Base-by-base conservation (phyloP, 2,888 invertebrate species). In the Pilophorus perplexus region DNA sequence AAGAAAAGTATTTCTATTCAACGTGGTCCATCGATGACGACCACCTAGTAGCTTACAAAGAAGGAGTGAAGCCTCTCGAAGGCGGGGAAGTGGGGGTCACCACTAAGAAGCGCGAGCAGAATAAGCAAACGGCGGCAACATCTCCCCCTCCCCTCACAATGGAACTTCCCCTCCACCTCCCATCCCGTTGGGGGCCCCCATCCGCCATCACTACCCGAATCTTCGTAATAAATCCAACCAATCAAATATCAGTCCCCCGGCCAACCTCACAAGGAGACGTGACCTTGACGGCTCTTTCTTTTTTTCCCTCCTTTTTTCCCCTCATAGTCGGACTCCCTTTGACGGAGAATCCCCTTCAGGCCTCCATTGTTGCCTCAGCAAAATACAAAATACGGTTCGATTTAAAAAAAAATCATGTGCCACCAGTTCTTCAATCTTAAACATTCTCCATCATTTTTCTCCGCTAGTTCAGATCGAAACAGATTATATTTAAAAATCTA, bases 151-250 rank as follows among this genome's bases (percentile, higher is more conserved):
- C 23, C 18, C 3, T 3, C n/a, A n/a, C n/a, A n/a, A 5, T 6
- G 46, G 2, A 1, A 14, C 5, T 14, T 46, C 8, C 46, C 46
- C 46, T n/a, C 46, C 68, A 68, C 64, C 68, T 22, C 46, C 23
- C 22, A 46, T 68, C 46, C n/a, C n/a, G n/a, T n/a, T n/a, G n/a
- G n/a, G n/a, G n/a, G n/a, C 1, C 44, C 46, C 38, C 3, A 46
- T 28, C 37, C 65, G 25, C 57, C 40, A 42, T 44, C 65, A 46
- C 46, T 48, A 62, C 40, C 59, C 42, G 23, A 59, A 59, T 42
- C 52, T 59, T 42, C 42, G 42, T 59, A 42, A 59, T 59, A 59
- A 59, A 59, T 59, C 59, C 59, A 42, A 59, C 59, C 59, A 59
- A 59, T 59, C 59, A 59, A 59, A 59, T 59, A 59, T 59, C 59